phyloP scores from a whole-genome alignment of 2,113 vertebrate species.

The Megaceryle maxima region DNA sequence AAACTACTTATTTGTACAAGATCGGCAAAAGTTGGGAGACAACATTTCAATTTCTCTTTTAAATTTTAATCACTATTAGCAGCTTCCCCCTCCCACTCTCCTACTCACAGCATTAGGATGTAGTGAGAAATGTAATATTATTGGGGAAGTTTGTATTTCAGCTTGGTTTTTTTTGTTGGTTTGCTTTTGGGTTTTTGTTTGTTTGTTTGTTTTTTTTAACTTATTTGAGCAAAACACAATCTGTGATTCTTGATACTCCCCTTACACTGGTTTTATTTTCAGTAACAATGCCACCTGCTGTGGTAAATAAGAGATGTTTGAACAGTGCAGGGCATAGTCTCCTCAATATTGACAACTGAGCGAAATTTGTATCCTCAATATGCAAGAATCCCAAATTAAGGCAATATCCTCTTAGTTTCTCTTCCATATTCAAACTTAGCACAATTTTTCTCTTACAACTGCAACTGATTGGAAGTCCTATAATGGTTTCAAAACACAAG shows the following conservation, averaged over 20 bases:
- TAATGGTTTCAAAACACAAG: neutral
- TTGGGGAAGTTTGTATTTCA: neutral
- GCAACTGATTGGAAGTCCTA: neutral
- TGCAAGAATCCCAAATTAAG: neutral
- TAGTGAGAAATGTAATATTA: neutral
- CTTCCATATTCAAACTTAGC: neutral
- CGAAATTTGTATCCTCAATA: neutral
- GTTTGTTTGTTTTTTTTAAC: neutral
- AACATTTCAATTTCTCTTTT: neutral
- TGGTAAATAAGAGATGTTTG: neutral
- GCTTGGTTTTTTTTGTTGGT: neutral
- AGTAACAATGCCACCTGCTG: neutral
- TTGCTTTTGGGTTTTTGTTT: no score
- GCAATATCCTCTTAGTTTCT: neutral
- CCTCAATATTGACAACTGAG: neutral
- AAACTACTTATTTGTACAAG: neutral
- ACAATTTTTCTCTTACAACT: neutral
- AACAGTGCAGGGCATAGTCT: neutral
- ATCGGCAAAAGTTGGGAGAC: neutral
- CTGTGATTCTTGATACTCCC: neutral
- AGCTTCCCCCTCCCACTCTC: neutral
- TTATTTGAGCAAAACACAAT: neutral
- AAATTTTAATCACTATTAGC: neutral
- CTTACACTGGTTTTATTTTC: conserved; percentile 15
- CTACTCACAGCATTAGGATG: neutral